Evolutionary conservation across 2,797 vertebrate genomes (phyloP).

Genomic region (Galaxias olidus): DNA sequence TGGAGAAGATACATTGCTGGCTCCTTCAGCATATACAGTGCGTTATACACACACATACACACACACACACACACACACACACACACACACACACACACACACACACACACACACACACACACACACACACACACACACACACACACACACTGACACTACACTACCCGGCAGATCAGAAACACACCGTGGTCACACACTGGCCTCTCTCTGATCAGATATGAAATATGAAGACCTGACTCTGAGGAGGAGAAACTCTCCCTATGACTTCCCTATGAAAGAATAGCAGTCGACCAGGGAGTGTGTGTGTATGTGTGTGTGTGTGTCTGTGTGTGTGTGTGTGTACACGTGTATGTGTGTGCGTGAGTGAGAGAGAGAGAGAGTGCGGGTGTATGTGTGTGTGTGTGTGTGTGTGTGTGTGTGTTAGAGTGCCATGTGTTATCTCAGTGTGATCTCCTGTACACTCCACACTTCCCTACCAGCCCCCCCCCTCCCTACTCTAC

Average conservation of each 20-base stretch:
- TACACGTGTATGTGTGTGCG: slow-evolving; percentile 13
- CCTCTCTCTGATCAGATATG: not conserved
- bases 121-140: not conserved
- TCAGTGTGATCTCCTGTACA: slow-evolving; percentile 67
- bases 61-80: not conserved
- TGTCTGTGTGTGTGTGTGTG: slow-evolving; percentile 7
- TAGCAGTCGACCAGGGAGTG: not conserved
- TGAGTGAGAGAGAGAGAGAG: no score
- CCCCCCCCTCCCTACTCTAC: no score
- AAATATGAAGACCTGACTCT: not conserved
- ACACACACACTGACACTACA: slow-evolving; percentile 15
- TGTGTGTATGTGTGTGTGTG: slow-evolving; percentile 2
- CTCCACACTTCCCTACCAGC: slow-evolving; percentile 48
- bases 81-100: not conserved
- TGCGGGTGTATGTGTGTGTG: slow-evolving; percentile 25
- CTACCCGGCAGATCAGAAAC: no score
- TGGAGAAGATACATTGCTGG: no score
- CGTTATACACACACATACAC: not conserved
- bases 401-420: slow-evolving; percentile 38
- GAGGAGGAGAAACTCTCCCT: not conserved
- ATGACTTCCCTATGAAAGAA: not conserved
- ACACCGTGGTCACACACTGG: not conserved
- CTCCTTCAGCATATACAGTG: no score
- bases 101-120: not conserved
- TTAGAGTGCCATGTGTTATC: slow-evolving; percentile 72